Conservation (phyloP, 2,113 vertebrate species). For the Emberiza fucata region DNA sequence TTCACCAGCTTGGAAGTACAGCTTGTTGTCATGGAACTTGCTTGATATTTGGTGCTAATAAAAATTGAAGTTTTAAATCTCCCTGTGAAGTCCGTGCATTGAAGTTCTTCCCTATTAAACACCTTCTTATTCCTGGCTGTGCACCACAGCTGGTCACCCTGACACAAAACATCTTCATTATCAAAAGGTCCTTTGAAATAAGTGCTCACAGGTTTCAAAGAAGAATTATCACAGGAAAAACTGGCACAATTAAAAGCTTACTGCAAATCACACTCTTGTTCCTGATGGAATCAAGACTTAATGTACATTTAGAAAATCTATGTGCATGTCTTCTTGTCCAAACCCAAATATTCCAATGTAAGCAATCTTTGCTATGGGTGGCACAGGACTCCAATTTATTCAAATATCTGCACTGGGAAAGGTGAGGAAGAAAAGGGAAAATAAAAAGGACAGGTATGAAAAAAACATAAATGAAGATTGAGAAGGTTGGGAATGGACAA, state of each 20-base stretch:
- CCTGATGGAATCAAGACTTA: background rate
- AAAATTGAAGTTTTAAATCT: constrained; percentile 38
- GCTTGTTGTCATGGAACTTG: constrained; percentile 49
- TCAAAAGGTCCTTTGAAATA: constrained; percentile 16
- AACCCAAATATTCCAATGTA: background rate
- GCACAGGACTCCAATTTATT: background rate
- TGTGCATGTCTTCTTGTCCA: background rate
- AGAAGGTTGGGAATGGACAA: background rate
- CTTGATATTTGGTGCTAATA: constrained; percentile 59
- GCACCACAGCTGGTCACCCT: background rate
- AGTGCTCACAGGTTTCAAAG: background rate
- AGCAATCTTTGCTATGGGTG: background rate
- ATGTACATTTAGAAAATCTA: background rate
- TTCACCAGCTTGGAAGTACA: constrained; percentile 45
- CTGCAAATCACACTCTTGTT: background rate
- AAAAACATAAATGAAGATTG: background rate
- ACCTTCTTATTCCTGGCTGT: background rate
- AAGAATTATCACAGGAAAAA: background rate
- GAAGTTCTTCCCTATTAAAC: constrained; percentile 15
- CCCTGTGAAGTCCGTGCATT: background rate
- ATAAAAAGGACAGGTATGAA: background rate
- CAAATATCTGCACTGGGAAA: background rate
- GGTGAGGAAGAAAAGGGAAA: background rate
- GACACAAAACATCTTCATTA: background rate
- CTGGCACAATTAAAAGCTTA: background rate